Percentiles rank a stretch among this genome's conserved stretches.
Conservation (phyloP, 2,888 invertebrate species). For the Liodrosophila aerea region DNA sequence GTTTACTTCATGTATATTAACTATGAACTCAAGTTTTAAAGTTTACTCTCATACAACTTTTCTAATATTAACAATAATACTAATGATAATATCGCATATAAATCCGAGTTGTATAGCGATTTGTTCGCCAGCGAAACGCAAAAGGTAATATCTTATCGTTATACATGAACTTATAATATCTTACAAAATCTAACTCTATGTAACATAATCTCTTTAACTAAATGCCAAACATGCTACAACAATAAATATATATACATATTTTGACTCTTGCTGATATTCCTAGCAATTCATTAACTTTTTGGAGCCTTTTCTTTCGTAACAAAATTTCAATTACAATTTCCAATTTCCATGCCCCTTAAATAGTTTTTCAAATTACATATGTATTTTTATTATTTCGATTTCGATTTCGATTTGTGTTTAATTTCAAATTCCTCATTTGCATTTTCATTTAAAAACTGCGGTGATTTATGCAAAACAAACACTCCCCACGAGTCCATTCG, state of each 20-base stretch:
- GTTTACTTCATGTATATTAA: conserved; percentile 47
- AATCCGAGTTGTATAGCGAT: not conserved
- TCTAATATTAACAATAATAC: conserved; percentile 6
- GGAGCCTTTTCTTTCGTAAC: conserved; percentile 32
- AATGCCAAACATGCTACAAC: conserved; percentile 11
- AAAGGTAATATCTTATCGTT: conserved; percentile 69
- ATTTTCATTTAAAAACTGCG: conserved; percentile 57
- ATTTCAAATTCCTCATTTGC: conserved; percentile 14
- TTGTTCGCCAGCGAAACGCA: conserved; percentile 26
- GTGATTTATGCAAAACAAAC: conserved; percentile 51
- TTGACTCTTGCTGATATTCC: conserved; percentile 47
- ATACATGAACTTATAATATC: conserved; percentile 4
- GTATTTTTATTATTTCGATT: conserved; percentile 16
- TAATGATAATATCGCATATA: conserved; percentile 23
- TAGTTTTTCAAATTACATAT: not conserved
- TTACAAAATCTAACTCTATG: not conserved
- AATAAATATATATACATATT: too few species aligned
- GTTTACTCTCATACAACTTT: conserved; percentile 15
- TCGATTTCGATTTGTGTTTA: conserved; percentile 18
- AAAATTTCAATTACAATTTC: conserved; percentile 31
- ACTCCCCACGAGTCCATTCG: conserved; percentile 27
- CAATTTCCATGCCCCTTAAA: conserved; percentile 4
- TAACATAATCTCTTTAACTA: conserved; percentile 4
- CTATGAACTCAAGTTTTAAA: conserved; percentile 43
- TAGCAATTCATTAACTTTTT: conserved; percentile 45